Base-by-base conservation (phyloP, 1,140 invertebrate genomes). In the Macrocentrus cingulum region DNA sequence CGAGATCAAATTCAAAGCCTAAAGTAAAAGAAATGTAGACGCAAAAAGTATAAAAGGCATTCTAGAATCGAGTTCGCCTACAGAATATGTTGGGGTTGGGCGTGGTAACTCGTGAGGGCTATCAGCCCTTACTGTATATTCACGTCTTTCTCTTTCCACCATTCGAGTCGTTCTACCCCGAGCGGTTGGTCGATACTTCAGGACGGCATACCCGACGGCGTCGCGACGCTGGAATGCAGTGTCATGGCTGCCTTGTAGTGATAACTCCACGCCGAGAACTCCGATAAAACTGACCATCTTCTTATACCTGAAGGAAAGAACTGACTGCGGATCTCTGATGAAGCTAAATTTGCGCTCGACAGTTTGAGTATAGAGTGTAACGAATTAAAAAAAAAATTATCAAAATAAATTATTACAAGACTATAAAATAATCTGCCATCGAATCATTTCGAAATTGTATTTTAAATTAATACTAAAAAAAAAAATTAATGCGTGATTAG, bases 131-230 rank as follows among this genome's bases (percentile, higher is more conserved):
- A 25, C n/a, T 46, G 16, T 7, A 22, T 46, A 34, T 18, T 48
- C 15, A 9, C 22, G 9, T 54, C 23, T 51, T 20, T 55, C 52
- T 56, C 34, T 19, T 29, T 37, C 46, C 25, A 37, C 15, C 15
- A 8, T 39, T 45, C 16, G n/a, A n/a, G n/a, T 18, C 41, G 45
- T 54, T 22, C 50, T 34, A 29, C 41, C 41, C 50, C 19, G 55
- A 32, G 29, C 46, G 19, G 59, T 57, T 76, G 76, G 77, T 80
- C 77, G 77, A 80, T 80, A 80, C 71, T 76, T 71, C 60, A 71
- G 69, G 67, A 63, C 67, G 66, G 70, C 71, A 69, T 74, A 69
- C 68, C 70, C 68, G 65, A 70, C 71, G 60, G 69, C 73, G 72
- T 74, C 72, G 71, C 72, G 74, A 75, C 72, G 72, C 66, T 59